These are phyloP conservation scores for Mythimna ferrago DNA, from an alignment of 2,888 invertebrate species.

Conservation along the genomic window DNA sequence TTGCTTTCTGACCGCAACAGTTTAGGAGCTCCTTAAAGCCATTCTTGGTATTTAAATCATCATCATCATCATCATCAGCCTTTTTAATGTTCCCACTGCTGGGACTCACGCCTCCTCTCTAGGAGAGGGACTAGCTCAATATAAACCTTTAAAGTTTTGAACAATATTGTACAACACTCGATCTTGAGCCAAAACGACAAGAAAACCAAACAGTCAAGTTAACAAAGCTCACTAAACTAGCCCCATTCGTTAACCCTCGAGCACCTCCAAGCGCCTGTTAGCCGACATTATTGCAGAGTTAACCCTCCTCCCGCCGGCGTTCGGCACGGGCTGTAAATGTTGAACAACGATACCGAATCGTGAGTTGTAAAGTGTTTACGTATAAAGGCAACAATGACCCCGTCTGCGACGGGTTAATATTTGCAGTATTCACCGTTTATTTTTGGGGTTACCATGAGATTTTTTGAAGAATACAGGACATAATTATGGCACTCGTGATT, in stretches of 20 bases:
- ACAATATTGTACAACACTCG: neutral
- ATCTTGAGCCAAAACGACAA: slow-evolving; percentile 8
- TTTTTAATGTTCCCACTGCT: too few relatives aligned
- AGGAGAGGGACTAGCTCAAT: too few relatives aligned
- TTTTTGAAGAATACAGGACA: neutral
- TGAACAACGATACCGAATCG: slow-evolving; percentile 60
- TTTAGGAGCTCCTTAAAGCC: too few relatives aligned
- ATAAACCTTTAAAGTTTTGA: too few relatives aligned
- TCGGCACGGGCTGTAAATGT: slow-evolving; percentile 65
- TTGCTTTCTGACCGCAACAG: too few relatives aligned
- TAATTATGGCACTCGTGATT: too few relatives aligned
- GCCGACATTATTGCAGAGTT: slow-evolving; percentile 48
- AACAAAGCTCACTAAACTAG: slow-evolving; percentile 25
- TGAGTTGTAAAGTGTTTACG: slow-evolving; percentile 75
- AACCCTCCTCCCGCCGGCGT: slow-evolving; percentile 59
- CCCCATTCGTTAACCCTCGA: slow-evolving; percentile 43
- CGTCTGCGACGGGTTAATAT: slow-evolving; percentile 62
- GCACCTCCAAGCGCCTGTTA: slow-evolving; percentile 46
- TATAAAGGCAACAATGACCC: slow-evolving; percentile 70
- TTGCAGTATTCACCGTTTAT: slow-evolving; percentile 67
- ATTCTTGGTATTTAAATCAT: too few relatives aligned
- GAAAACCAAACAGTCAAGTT: slow-evolving; percentile 4
- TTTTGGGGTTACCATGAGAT: slow-evolving; percentile 4
- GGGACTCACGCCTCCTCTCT: too few relatives aligned
- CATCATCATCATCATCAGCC: too few relatives aligned